Conservation (phyloP, 35 echinoderm and acorn worm genomes). For the Hemicentrotus pulcherrimus region DNA sequence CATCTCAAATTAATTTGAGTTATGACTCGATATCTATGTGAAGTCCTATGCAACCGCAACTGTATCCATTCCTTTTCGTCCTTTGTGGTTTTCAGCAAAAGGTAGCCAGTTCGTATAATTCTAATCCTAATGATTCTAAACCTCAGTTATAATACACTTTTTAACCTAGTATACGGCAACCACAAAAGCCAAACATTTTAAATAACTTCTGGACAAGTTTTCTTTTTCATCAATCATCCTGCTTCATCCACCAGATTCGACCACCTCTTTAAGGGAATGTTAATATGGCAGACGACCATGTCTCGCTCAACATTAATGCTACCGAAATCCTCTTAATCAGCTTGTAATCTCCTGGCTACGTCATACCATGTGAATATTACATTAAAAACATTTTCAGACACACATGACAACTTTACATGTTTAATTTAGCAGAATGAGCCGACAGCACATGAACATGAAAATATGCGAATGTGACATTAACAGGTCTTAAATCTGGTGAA, state of each 20-base stretch:
- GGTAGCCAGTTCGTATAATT: neutral
- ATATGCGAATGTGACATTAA: neutral
- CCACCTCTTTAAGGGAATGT: neutral
- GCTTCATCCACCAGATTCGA: neutral
- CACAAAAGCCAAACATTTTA: neutral
- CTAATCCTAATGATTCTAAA: neutral
- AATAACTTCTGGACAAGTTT: neutral
- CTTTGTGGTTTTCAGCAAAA: neutral
- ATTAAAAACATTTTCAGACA: neutral
- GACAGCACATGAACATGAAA: neutral
- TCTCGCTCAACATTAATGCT: neutral
- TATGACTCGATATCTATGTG: too few species aligned
- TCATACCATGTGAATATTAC: neutral
- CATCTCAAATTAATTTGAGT: too few species aligned
- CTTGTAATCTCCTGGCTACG: neutral
- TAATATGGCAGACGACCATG: neutral
- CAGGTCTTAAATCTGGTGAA: too few species aligned
- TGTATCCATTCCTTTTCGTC: neutral
- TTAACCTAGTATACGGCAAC: too few species aligned
- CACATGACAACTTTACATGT: neutral
- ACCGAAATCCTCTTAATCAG: neutral
- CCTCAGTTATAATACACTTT: neutral
- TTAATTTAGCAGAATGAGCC: neutral
- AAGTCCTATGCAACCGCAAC: neutral
- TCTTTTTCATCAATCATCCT: neutral